These are phyloP conservation scores for Anastrepha obliqua DNA, from an alignment of 1,140 invertebrate genomes.

Conservation along the genomic window DNA sequence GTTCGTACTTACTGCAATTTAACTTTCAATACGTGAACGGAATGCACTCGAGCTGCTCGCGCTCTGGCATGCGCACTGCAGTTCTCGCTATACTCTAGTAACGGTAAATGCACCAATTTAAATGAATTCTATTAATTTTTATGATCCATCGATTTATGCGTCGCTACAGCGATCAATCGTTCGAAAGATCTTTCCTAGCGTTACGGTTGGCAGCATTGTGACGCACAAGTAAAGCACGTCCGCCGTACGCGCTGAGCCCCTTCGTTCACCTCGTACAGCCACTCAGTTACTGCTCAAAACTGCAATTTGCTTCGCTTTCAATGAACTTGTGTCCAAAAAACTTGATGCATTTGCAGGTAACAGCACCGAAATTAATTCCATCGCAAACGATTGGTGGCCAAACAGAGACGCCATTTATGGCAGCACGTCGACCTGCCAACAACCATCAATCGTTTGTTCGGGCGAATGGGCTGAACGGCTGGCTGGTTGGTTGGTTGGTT, in stretches of 20 bases:
- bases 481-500: background rate
- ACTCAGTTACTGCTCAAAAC: background rate
- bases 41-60: background rate
- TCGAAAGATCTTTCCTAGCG: constrained; percentile 2
- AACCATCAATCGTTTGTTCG: background rate
- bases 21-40: background rate
- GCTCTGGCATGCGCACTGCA: background rate
- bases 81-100: background rate
- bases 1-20: background rate
- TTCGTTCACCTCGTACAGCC: background rate
- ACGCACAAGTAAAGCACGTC: background rate
- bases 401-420: background rate
- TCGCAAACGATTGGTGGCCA: constrained; percentile 6
- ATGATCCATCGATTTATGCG: constrained; percentile 48
- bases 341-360: constrained; percentile 21
- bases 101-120: constrained; percentile 52
- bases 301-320: constrained; percentile 44
- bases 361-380: constrained; percentile 23
- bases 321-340: constrained; percentile 49
- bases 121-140: constrained; percentile 48
- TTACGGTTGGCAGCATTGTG: background rate
- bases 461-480: background rate
- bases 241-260: background rate
- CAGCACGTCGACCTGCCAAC: background rate
- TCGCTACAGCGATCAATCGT: background rate